Conservation (phyloP, 2,797 vertebrate genomes). For the Chelon labrosus region DNA sequence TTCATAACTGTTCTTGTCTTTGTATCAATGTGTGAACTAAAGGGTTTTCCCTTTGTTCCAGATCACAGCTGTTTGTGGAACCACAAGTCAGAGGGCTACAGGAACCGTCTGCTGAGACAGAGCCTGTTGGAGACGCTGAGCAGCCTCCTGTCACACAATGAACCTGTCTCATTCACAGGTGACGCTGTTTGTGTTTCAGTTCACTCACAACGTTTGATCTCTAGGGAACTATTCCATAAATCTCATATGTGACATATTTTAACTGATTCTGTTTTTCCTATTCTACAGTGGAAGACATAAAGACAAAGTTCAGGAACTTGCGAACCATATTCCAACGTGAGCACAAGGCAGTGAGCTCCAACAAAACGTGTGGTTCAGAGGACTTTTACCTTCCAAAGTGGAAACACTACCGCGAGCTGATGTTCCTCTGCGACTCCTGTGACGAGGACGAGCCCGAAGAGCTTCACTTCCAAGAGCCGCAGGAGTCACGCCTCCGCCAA, state of each 20-base stretch:
- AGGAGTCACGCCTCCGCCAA: conserved; percentile 12
- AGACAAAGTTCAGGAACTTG: conserved; percentile 75
- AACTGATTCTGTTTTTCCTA: background rate
- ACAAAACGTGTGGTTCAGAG: conserved; percentile 64
- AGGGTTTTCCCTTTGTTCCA: conserved; percentile 5
- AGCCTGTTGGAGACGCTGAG: conserved; percentile 66
- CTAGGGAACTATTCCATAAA: no score
- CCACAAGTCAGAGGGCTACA: conserved; percentile 65
- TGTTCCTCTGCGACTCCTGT: conserved; percentile 75
- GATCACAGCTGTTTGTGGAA: conserved; percentile 74
- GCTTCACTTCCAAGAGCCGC: conserved; percentile 8
- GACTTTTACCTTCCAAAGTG: conserved; percentile 74
- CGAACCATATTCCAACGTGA: conserved; percentile 75
- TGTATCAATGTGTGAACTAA: background rate
- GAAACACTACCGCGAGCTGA: conserved; percentile 68
- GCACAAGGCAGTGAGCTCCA: conserved; percentile 66
- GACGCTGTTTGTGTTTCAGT: background rate
- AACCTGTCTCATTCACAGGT: conserved; percentile 64
- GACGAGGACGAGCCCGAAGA: conserved; percentile 59
- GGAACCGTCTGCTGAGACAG: conserved; percentile 62
- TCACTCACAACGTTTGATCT: no score
- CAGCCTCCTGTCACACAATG: conserved; percentile 48
- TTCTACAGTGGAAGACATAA: conserved; percentile 70
- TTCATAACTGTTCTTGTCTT: background rate
- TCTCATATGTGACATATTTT: no score